Base-by-base conservation (phyloP, 2,113 vertebrate genomes). In the Plotosus lineatus region DNA sequence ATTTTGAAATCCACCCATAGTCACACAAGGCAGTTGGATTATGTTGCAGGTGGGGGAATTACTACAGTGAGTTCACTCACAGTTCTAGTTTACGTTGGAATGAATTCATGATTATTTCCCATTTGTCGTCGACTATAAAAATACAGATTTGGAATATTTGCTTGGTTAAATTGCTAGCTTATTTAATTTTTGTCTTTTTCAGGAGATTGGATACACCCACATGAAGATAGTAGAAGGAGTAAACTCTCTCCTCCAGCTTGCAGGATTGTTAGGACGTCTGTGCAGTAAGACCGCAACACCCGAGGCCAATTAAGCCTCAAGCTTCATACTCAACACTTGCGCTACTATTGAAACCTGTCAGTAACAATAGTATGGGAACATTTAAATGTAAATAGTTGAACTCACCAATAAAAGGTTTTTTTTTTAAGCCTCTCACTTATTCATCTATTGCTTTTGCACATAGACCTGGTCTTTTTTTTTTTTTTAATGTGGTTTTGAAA, bases 191-290 rank as follows among this genome's bases (percentile, higher is more conserved):
- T 33, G n/a, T 71, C 12, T 80, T 33, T 40, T 50, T 73, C 91
- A 99, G 98, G 98, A 99, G 83, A 98, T 99, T 0, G 98, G 98
- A 2, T 98, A 95, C 88, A 99, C 96, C 0, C 96, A 99, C 44
- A 95, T 99, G 97, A 95, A 94, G 77, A 90, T 98, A 75, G 90
- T 91, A 0, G 98, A 99, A 88, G 98, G 98, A 0, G 98, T 99
- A 21, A 97, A 95, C 91, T 98, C 97, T 0, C 93, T 99, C 2
- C 87, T 99, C 75, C 98, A 99, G 86, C 95, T 99, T 96, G 95
- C 97, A 0, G 96, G 96, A 4, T 93, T 99, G 72, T 90, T 99
- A 84, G 97, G 92, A 33, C 91, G 95, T 40, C 95, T 99, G 7
- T 99, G 97, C 84, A 95, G 94, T 86, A 98, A 97, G 89, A 96